Base-by-base conservation (phyloP, 2,888 invertebrate species). In the Eupithecia insigniata region DNA sequence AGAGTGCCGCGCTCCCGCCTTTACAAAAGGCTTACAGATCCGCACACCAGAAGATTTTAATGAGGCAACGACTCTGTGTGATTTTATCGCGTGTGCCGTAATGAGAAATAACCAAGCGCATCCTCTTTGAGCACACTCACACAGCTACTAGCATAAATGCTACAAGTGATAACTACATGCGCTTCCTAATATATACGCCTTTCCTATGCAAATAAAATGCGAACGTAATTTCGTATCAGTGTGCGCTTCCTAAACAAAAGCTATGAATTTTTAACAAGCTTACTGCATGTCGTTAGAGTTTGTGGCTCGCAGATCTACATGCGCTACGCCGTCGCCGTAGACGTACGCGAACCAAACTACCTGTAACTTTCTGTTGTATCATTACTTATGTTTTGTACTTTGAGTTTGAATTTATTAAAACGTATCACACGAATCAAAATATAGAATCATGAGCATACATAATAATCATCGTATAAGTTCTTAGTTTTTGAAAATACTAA, bases 11-110 rank as follows among this genome's bases (percentile, higher is more conserved):
- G 89, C 84, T 88, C 85, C 86, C 83, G 89, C 89, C 89, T 89
- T 87, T 85, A 93, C 92, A 93, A 93, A 93, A 93, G 93, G 92
- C 93, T 93, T 92, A 92, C 92, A 92, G 92, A 92, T 91, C 92
- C 93, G 93, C 89, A 89, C 89, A 92, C 93, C 94, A 93, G 93
- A 94, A 94, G 92, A 93, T 94, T 94, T 94, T 94, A 94, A 94
- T 94, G 94, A 94, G 93, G 93, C 92, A 92, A 93, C 93, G 91
- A 93, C 90, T 92, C 92, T 92, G 91, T 92, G 92, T 92, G 93
- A 93, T 93, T 94, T 93, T 92, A 93, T 94, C 92, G 92, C 91
- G 89, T 92, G 88, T 91, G 90, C 91, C 84, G 86, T 93, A 93
- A 93, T 93, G 93, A 94, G 92, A 93, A 93, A 93, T 93, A 93